A percentile compares a stretch with the other conserved stretches of the same genome.
These are phyloP conservation scores for Aphidius gifuensis DNA, from an alignment of 1,140 invertebrate species.

Conservation along the genomic window DNA sequence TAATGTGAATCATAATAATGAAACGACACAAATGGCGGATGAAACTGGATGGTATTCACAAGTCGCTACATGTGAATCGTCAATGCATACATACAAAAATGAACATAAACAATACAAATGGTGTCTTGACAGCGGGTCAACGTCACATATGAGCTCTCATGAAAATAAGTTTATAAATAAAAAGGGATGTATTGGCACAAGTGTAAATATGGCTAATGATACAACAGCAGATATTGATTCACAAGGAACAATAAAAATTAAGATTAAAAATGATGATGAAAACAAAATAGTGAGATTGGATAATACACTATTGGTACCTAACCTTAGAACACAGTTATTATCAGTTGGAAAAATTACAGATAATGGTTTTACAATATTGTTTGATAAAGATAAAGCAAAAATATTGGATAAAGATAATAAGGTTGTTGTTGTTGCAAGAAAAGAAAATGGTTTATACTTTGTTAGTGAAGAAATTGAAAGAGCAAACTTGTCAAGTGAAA, in stretches of 20 bases:
- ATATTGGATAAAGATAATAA: slow-evolving; percentile 2
- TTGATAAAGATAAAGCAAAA: slow-evolving; percentile 9
- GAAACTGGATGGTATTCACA: neutral
- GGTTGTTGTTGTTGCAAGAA: slow-evolving; percentile 7
- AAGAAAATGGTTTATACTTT: slow-evolving; percentile 20
- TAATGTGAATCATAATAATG: too few relatives aligned
- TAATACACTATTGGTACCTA: slow-evolving; percentile 31
- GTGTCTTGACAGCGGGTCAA: slow-evolving; percentile 24
- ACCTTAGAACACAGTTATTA: slow-evolving; percentile 31
- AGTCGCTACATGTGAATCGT: neutral
- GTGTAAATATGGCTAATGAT: slow-evolving; percentile 21
- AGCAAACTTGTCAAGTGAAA: neutral
- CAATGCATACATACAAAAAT: neutral
- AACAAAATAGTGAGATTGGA: slow-evolving; percentile 21
- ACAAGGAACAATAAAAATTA: slow-evolving; percentile 21
- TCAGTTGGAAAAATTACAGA: slow-evolving; percentile 32
- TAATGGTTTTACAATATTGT: slow-evolving; percentile 23
- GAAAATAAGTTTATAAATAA: neutral
- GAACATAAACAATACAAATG: neutral
- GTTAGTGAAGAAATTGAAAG: slow-evolving; percentile 5
- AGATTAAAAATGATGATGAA: neutral
- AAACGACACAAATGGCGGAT: neutral
- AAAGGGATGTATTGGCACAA: neutral
- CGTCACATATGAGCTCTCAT: slow-evolving; percentile 21
- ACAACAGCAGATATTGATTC: slow-evolving; percentile 12